Percentiles rank a stretch among this genome's conserved stretches.
Conservation (phyloP, 2,797 vertebrate species). For the Fundulus diaphanus region DNA sequence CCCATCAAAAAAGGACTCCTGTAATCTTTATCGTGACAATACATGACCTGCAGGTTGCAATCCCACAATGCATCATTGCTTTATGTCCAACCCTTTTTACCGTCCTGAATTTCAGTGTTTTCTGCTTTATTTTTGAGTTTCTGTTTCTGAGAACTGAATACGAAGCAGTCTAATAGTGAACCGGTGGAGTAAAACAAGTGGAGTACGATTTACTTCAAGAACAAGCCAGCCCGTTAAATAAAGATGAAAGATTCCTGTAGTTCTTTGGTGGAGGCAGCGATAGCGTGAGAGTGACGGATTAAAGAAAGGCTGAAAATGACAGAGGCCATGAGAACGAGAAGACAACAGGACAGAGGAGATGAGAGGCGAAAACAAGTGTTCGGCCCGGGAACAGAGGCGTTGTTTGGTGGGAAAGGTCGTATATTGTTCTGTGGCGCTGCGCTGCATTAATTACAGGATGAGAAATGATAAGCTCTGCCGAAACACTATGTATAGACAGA, state of each 20-base stretch:
- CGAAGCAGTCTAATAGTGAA: background rate
- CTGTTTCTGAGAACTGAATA: conserved; percentile 5
- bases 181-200: background rate
- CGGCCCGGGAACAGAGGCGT: conserved; percentile 36
- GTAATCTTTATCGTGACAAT: conserved; percentile 14
- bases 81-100: conserved; percentile 34
- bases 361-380: conserved; percentile 54
- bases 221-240: background rate
- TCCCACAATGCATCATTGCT: conserved; percentile 45
- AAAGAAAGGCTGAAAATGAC: conserved; percentile 56
- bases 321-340: conserved; percentile 36
- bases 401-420: conserved; percentile 57
- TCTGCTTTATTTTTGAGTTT: conserved; percentile 1
- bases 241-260: background rate
- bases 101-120: conserved; percentile 26
- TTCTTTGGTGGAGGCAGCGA: background rate
- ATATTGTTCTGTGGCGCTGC: conserved; percentile 53
- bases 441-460: conserved; percentile 68
- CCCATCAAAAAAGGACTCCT: background rate
- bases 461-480: conserved; percentile 54
- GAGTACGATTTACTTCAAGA: conserved; percentile 1
- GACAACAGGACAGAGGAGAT: conserved; percentile 45
- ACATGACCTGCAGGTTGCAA: conserved; percentile 18
- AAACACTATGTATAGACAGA: conserved; percentile 51
- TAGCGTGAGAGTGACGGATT: conserved; percentile 37